These are phyloP conservation scores for Allobates femoralis DNA, from an alignment of 2,797 vertebrate genomes.

Conservation along the genomic window DNA sequence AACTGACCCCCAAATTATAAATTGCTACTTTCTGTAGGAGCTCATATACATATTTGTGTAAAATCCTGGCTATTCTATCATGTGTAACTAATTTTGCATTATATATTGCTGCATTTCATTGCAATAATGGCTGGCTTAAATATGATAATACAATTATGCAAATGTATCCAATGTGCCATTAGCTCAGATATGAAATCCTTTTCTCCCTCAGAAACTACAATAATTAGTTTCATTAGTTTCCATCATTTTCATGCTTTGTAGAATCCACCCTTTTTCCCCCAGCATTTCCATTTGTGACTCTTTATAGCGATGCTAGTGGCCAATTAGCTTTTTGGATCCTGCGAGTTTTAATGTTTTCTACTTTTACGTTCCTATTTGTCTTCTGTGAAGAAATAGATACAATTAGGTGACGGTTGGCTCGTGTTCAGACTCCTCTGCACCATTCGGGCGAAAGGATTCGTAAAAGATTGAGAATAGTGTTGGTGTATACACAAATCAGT, in stretches of 20 bases:
- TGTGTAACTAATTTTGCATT: slow-evolving; percentile 38
- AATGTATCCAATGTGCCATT: slow-evolving; percentile 37
- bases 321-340: slow-evolving; percentile 1
- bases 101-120: slow-evolving; percentile 43
- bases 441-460: neutral
- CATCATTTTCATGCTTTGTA: slow-evolving; percentile 45
- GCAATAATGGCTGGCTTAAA: slow-evolving; percentile 47
- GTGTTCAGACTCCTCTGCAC: neutral
- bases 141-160: slow-evolving; percentile 56
- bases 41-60: slow-evolving; percentile 19
- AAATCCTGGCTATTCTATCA: slow-evolving; percentile 13
- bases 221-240: slow-evolving; percentile 55
- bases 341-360: slow-evolving; percentile 12
- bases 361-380: neutral
- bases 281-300: slow-evolving; percentile 25
- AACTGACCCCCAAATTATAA: neutral
- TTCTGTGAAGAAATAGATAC: neutral
- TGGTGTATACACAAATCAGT: neutral
- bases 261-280: neutral
- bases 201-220: slow-evolving; percentile 50
- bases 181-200: slow-evolving; percentile 46
- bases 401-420: neutral
- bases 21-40: neutral
- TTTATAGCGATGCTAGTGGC: neutral
- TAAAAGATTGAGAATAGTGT: neutral